Conservation (phyloP, 2,797 vertebrate species). For the Paratrypauchen microcephalus region DNA sequence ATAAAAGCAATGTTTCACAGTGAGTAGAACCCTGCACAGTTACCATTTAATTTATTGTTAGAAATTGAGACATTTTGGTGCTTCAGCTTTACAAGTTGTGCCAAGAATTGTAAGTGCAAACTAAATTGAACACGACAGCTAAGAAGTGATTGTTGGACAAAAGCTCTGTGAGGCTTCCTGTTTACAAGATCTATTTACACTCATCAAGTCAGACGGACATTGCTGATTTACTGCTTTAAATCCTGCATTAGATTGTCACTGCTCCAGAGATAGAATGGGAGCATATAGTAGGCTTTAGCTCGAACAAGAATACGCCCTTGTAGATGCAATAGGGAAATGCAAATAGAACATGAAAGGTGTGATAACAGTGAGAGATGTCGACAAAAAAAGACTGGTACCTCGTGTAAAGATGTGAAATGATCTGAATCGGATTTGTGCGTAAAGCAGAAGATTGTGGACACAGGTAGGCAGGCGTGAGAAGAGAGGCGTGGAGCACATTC, state of each 20-base stretch:
- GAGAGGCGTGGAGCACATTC: conserved; percentile 42
- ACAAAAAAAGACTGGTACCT: conserved; percentile 10
- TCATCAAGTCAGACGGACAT: conserved; percentile 20
- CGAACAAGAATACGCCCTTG: neutral
- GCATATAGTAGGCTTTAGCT: conserved; percentile 10
- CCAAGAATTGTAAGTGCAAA: conserved; percentile 7
- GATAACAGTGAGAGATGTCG: conserved; percentile 4
- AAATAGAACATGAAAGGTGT: conserved; percentile 22
- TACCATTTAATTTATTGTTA: neutral
- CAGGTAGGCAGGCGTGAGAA: conserved; percentile 27
- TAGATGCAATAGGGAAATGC: neutral
- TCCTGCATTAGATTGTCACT: conserved; percentile 19
- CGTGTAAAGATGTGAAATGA: conserved; percentile 17
- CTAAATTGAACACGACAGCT: conserved; percentile 7
- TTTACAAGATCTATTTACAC: conserved; percentile 18
- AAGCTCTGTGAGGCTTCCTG: conserved; percentile 5
- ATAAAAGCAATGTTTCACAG: neutral
- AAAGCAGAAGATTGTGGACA: conserved; percentile 32
- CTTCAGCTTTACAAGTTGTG: neutral
- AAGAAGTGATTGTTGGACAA: conserved; percentile 19
- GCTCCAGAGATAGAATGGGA: conserved; percentile 5
- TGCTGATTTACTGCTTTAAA: conserved; percentile 29
- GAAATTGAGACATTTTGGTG: neutral
- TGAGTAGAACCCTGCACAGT: neutral
- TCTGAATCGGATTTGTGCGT: conserved; percentile 23